Evolutionary conservation across 2,113 vertebrate species (phyloP), one percentile per base, ranked within the genome.

Genomic region (Gambusia affinis): DNA sequence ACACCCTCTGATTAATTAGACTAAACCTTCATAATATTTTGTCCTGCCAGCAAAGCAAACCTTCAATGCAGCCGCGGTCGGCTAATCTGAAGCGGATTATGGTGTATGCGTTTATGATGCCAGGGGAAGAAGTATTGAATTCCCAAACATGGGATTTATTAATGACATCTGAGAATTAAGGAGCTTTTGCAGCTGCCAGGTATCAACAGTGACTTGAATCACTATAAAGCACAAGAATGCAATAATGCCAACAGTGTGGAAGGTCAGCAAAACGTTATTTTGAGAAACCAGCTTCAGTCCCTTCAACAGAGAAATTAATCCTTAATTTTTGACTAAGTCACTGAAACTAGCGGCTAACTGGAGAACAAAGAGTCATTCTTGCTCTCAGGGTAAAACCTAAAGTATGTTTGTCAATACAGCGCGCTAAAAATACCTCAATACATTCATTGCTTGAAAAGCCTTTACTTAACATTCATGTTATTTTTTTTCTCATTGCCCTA

Each of bases 401-500:
- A 15, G 39, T 42, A 15, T 54, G 17, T 57, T 60, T 28, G 64
- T 27, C 35, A 71, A 27, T 65, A 29, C 3, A 60, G 28, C 31
- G 8, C 3, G 42, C 11, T 65, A 57, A 78, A 44, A 24, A 82
- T 79, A 86, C 80, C 82, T 68, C 60, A 88, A 81, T 73, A 74
- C 68, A 66, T 80, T 67, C 89, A 68, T 31, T 24, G 30, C 29
- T 42, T 74, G 33, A 79, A 44, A 82, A 29, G 61, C 72, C 80
- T 87, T 76, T 85, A 67, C 76, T 35, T 80, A 80, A 91, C 67
- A 64, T 30, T 39, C 57, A 24, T 6, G 8, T 22, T n/a, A 64
- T 29, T 11, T 72, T 22, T 71, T 29, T 30, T 72, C 65, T 73
- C 68, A 62, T 54, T 22, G 68, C 22, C 73, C 85, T 79, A 85